Evolutionary conservation across 2,888 invertebrate genomes (phyloP).

Genomic region (Nesidiocoris tenuis): DNA sequence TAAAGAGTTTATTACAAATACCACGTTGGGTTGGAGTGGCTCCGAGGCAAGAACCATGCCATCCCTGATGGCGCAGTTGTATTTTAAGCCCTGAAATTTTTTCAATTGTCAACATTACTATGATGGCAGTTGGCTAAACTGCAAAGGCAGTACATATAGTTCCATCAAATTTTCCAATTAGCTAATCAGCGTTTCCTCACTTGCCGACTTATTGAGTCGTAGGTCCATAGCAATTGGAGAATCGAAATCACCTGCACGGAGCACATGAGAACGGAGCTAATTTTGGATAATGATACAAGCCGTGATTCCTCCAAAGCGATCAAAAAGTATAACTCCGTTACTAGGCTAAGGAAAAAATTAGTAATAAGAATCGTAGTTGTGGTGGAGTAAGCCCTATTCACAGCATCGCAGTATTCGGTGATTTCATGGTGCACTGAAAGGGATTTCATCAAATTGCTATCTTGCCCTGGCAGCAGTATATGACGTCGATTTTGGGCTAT

Average conservation of each 20-base stretch:
- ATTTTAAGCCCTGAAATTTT: conserved; percentile 15
- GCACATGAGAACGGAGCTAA: background rate
- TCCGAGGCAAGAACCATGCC: conserved; percentile 5
- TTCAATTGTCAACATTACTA: too few relatives aligned
- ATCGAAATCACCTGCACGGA: background rate
- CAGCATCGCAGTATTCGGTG: background rate
- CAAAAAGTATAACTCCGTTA: conserved; percentile 3
- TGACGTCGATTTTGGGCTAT: background rate
- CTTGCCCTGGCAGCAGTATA: background rate
- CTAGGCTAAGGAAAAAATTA: conserved; percentile 6
- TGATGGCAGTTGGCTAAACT: too few relatives aligned
- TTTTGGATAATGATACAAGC: background rate
- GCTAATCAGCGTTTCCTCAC: conserved; percentile 8
- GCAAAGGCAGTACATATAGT: too few relatives aligned
- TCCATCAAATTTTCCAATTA: too few relatives aligned
- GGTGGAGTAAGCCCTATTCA: background rate
- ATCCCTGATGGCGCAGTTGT: conserved; percentile 32
- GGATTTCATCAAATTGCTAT: conserved; percentile 2
- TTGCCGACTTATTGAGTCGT: background rate
- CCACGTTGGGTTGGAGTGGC: conserved; percentile 16
- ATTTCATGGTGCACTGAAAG: conserved; percentile 7
- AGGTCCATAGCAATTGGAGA: background rate
- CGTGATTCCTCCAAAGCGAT: background rate
- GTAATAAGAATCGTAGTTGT: background rate
- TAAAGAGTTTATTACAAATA: background rate